Percentiles rank a stretch among this genome's conserved stretches.
Conservation (phyloP, 2,113 vertebrate genomes). For the Mesocricetus auratus region DNA sequence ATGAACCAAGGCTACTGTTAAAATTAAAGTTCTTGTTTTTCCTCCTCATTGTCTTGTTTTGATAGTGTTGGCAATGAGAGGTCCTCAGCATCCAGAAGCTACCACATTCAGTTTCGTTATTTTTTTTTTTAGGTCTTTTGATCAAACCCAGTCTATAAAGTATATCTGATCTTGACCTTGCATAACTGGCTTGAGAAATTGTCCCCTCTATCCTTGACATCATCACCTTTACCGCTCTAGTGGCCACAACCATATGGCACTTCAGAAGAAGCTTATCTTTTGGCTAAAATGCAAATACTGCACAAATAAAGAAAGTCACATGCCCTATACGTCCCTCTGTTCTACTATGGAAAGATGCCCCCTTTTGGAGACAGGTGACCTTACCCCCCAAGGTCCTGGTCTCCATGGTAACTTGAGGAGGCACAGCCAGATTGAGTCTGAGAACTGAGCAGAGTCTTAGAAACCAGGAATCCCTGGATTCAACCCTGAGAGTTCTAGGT, state of each 20-base stretch:
- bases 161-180: not conserved
- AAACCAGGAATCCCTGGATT: not conserved
- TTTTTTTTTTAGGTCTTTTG: not conserved
- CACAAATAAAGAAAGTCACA: not conserved
- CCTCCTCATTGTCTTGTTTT: not conserved
- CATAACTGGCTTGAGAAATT: not conserved
- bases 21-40: not conserved
- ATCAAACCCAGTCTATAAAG: not conserved
- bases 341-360: not conserved
- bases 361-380: not conserved
- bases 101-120: too few species aligned
- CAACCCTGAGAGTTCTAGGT: not conserved
- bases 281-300: not conserved
- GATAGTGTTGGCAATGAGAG: not conserved
- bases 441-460: not conserved
- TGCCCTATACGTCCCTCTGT: not conserved
- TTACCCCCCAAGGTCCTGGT: not conserved
- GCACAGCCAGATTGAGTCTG: not conserved
- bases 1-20: not conserved
- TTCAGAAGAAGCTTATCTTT: not conserved
- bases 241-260: not conserved
- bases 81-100: not conserved
- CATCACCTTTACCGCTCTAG: not conserved
- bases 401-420: not conserved
- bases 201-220: not conserved